Conservation (phyloP, 1,140 invertebrate genomes). For the Gonatopus flavifemur region DNA sequence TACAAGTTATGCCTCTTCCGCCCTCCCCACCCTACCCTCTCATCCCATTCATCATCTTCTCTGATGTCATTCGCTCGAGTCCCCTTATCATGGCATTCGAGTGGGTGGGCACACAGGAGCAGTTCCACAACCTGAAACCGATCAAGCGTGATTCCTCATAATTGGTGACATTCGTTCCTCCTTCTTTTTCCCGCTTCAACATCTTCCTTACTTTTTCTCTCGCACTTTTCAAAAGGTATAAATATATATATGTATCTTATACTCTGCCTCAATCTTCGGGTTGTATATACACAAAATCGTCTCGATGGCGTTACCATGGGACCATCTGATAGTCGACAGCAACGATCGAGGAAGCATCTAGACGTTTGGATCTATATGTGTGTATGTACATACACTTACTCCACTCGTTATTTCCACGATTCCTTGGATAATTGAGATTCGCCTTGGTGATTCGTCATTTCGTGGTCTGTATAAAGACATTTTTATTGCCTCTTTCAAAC, state of each 20-base stretch:
- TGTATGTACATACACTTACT: too few species aligned
- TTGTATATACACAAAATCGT: constrained; percentile 14
- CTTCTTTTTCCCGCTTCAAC: constrained; percentile 16
- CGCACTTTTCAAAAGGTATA: constrained; percentile 7
- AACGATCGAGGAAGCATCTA: too few species aligned
- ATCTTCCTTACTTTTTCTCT: not conserved
- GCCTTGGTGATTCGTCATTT: constrained; percentile 22
- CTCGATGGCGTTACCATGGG: constrained; percentile 39
- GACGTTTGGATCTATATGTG: too few species aligned
- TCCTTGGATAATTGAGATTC: constrained; percentile 23
- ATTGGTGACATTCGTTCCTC: constrained; percentile 40
- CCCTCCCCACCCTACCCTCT: too few species aligned
- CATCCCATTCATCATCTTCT: not conserved
- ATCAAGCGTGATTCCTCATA: constrained; percentile 44
- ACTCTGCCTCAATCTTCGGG: constrained; percentile 23
- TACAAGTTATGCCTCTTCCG: too few species aligned
- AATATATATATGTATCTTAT: too few species aligned
- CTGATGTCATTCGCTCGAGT: constrained; percentile 6
- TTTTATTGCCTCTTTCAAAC: too few species aligned
- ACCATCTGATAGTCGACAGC: constrained; percentile 21
- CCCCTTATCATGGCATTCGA: constrained; percentile 19
- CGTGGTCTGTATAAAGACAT: too few species aligned
- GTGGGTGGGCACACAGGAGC: constrained; percentile 9
- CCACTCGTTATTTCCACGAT: constrained; percentile 27
- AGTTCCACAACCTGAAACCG: constrained; percentile 41